phyloP scores from a whole-genome alignment of 2,888 invertebrate genomes.

The Dryocosmus kuriphilus region DNA sequence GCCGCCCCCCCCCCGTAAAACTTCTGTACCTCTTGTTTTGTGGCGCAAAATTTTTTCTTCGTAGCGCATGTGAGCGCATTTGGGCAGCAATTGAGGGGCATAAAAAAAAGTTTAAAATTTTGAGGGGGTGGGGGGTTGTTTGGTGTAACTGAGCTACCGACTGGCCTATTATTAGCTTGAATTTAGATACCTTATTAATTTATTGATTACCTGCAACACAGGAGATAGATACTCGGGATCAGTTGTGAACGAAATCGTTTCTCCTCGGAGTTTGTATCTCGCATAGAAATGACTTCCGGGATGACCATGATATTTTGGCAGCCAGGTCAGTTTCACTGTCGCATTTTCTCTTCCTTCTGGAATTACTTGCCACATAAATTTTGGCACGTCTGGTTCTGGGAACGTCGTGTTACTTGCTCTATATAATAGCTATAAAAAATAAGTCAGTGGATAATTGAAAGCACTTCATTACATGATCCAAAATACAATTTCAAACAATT shows the following conservation, averaged over 20 bases:
- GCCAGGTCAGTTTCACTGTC: conserved; percentile 89
- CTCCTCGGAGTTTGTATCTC: conserved; percentile 87
- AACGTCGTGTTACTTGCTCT: conserved; percentile 86
- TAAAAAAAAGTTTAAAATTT: too few relatives aligned
- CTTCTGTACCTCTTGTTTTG: too few relatives aligned
- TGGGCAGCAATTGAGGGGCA: too few relatives aligned
- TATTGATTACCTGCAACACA: conserved; percentile 65
- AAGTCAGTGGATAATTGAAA: background rate
- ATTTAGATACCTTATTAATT: background rate
- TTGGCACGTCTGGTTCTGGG: conserved; percentile 84
- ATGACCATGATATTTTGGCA: conserved; percentile 88
- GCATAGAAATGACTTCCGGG: conserved; percentile 96
- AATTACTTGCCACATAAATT: conserved; percentile 84
- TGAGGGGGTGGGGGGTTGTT: too few relatives aligned
- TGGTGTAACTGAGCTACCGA: too few relatives aligned
- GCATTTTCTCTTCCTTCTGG: conserved; percentile 86
- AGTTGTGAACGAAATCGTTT: conserved; percentile 83
- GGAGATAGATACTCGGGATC: conserved; percentile 80
- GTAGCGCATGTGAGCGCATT: too few relatives aligned
- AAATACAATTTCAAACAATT: background rate
- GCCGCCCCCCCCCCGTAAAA: too few relatives aligned
- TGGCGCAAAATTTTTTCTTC: too few relatives aligned
- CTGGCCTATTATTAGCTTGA: conserved; percentile 24
- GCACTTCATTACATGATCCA: background rate
- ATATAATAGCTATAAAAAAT: conserved; percentile 83